Evolutionary conservation across 1,140 invertebrate species (phyloP).

Genomic region (Colletes latitarsis): DNA sequence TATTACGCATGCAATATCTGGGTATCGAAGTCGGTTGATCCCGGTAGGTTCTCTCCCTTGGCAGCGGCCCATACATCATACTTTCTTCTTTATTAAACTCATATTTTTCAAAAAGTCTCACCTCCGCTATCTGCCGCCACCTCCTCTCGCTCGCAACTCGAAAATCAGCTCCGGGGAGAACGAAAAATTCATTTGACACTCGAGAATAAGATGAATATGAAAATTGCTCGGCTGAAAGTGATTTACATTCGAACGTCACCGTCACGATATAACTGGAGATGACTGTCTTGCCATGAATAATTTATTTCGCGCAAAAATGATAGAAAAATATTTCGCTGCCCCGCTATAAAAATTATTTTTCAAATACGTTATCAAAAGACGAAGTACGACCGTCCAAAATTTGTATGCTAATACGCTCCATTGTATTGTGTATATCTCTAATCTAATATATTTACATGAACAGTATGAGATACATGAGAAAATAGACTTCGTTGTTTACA

Average conservation of each 20-base stretch:
- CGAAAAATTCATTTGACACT: slow-evolving; percentile 64
- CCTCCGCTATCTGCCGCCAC: slow-evolving; percentile 55
- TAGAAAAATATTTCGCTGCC: slow-evolving; percentile 33
- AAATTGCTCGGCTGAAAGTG: slow-evolving; percentile 55
- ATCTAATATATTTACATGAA: too few relatives aligned
- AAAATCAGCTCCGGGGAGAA: slow-evolving; percentile 63
- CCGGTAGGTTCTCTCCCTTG: slow-evolving; percentile 69
- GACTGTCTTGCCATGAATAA: slow-evolving; percentile 46
- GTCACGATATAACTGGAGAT: slow-evolving; percentile 33
- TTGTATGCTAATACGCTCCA: too few relatives aligned
- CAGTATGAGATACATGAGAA: too few relatives aligned
- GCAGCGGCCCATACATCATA: slow-evolving; percentile 75
- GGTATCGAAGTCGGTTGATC: slow-evolving; percentile 77
- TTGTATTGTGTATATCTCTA: too few relatives aligned
- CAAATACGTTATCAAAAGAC: not conserved
- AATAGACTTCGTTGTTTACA: too few relatives aligned
- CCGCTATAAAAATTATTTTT: not conserved
- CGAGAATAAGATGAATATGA: slow-evolving; percentile 61
- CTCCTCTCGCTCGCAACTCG: slow-evolving; percentile 60
- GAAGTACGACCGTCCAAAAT: too few relatives aligned
- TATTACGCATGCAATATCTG: slow-evolving; percentile 72
- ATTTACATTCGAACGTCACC: slow-evolving; percentile 55
- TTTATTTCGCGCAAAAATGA: slow-evolving; percentile 27
- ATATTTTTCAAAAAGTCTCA: slow-evolving; percentile 77
- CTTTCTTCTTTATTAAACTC: slow-evolving; percentile 80